Base-by-base conservation (phyloP, 2,888 invertebrate genomes). In the Lysandra bellargus region DNA sequence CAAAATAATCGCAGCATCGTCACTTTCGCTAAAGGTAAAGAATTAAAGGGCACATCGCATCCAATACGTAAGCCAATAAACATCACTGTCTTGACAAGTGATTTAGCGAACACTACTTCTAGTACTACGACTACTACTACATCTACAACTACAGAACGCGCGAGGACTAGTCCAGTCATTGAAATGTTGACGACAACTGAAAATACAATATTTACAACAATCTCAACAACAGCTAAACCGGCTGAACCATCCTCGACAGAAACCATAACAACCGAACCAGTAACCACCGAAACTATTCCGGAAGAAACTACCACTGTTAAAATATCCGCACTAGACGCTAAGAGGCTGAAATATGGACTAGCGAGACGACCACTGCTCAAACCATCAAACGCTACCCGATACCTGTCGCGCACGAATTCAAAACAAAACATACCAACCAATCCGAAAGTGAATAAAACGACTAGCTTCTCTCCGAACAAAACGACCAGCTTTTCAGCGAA, bases 21-120 rank as follows among this genome's bases (percentile, higher is more conserved):
- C 40, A 93, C 92, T 33, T 91, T 87, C 82, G 92, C 90, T 23
- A 93, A 92, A 85, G 93, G 92, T 1, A 90, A 92, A 85, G 91
- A 92, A 85, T 90, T 92, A 30, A 86, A 87, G 64, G 92, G 93
- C 73, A 89, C 88, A 6, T 86, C 90, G 14, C 82, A 84, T 33
- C 83, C 89, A 4, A 80, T 85, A 1, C 88, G 87, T 82, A 86
- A 89, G 82, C 89, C 92, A 1, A 85, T 91, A 23, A 89, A 86
- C 80, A 86, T 92, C 77, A 88, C 90, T 4, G 80, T 84, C 1
- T 79, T 82, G 80, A 61, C 87, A 2, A 83, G 83, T 33, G 64
- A 81, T 80, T 80, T 83, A 1, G 83, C 85, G 44, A 82, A 84
- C 79, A 80, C 79, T 5, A 80, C 83, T 7, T 80, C 82, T 73